Base-by-base conservation (phyloP, 2,797 vertebrate species). In the Telmatherina bonti region DNA sequence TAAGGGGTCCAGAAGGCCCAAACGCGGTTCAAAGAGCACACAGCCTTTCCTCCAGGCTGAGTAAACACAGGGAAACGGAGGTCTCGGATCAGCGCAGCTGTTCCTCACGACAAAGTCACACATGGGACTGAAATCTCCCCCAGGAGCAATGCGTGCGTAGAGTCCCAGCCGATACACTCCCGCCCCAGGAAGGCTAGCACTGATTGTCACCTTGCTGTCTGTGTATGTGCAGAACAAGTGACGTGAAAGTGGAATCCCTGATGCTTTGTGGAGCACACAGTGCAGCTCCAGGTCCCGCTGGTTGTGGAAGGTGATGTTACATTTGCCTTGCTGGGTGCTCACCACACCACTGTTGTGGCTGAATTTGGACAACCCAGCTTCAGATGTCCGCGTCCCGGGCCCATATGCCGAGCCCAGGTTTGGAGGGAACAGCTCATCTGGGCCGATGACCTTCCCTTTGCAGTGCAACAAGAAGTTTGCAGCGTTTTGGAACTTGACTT, bases 281-380 rank as follows among this genome's bases (percentile, higher is more conserved):
- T 92, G 91, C 38, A 95, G 88, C 68, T 95, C 86, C 0, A 92
- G 2, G 0, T 78, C 89, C 0, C 41, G 35, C 6, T 91, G 80
- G 0, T 87, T 76, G 52, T 93, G 90, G 74, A 95, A 96, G 72
- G 95, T 96, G 82, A 96, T 92, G 81, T 95, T 95, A 64, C 95
- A 95, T 66, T 92, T 93, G 1, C 96, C 95, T 30, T 95, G 90
- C 51, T 91, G 90, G 24, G 91, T 94, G 29, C 82, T 93, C 76
- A 95, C 82, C 29, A 93, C 70, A 0, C 95, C 93, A 1, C 55
- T 58, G 0, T 85, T 74, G 58, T 95, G 95, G 84, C 93, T 93
- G 36, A 95, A 96, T 15, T 90, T 92, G 62, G 91, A 89, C 35
- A 96, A 84, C 35, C 95, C 91, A 0, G 86, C 90, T 49, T 89